Evolutionary conservation across 2,888 invertebrate genomes (phyloP).

Genomic region (Callinectes sapidus): DNA sequence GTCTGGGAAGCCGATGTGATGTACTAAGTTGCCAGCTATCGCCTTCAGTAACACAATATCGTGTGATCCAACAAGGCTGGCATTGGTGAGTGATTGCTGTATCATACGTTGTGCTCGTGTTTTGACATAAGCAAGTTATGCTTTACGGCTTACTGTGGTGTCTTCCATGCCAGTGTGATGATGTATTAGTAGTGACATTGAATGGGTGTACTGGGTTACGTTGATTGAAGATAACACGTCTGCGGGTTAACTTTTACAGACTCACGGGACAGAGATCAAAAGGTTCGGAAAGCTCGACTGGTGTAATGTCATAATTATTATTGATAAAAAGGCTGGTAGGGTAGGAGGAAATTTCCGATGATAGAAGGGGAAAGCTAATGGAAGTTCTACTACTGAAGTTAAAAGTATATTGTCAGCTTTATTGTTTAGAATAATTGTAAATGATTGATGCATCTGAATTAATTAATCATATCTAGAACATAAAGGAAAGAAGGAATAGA

Average conservation of each 20-base stretch:
- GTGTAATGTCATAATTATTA: too few relatives aligned
- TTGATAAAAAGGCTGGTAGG: too few relatives aligned
- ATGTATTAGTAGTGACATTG: background rate
- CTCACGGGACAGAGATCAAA: too few relatives aligned
- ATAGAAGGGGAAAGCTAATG: too few relatives aligned
- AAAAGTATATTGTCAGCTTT: too few relatives aligned
- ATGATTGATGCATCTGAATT: too few relatives aligned
- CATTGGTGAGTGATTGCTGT: background rate
- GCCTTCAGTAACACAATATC: background rate
- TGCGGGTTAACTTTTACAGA: background rate
- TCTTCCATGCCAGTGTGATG: background rate
- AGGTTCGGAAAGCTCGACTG: too few relatives aligned
- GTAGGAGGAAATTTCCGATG: too few relatives aligned
- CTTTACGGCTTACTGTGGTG: background rate
- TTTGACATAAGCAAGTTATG: background rate
- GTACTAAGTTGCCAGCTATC: background rate
- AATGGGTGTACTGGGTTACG: background rate
- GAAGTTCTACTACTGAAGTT: too few relatives aligned
- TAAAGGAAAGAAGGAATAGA: too few relatives aligned
- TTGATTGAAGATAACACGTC: background rate
- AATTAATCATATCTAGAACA: too few relatives aligned
- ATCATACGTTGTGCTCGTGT: background rate
- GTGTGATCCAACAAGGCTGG: background rate
- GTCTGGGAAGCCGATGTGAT: background rate
- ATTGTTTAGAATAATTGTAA: too few relatives aligned